These are phyloP conservation scores for Porites divaricata DNA, from an alignment of 92 coral and sea anemone species.

Conservation along the genomic window DNA sequence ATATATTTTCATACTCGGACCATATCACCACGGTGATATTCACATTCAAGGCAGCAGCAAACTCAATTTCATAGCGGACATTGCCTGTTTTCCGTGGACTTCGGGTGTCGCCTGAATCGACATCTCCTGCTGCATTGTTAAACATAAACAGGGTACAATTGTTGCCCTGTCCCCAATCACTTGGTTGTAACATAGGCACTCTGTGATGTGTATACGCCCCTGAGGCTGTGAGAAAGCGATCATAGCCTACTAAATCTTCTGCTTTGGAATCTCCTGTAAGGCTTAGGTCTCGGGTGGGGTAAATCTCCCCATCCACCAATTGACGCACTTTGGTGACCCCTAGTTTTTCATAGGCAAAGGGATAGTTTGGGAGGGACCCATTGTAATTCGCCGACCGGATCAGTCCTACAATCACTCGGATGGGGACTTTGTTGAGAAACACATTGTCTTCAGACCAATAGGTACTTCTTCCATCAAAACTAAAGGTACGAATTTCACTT, in stretches of 20 bases:
- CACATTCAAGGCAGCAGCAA: not conserved
- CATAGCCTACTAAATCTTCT: constrained; percentile 45
- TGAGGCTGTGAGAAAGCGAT: constrained; percentile 6
- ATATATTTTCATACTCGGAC: constrained; percentile 3
- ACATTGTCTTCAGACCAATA: too few species aligned
- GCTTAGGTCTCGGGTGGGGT: constrained; percentile 33
- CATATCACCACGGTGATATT: constrained; percentile 8
- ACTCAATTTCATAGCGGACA: too few species aligned
- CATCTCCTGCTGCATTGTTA: constrained; percentile 40
- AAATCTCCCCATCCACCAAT: constrained; percentile 41
- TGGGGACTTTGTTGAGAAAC: too few species aligned
- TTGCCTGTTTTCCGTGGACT: too few species aligned
- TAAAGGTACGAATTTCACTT: too few species aligned
- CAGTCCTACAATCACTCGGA: too few species aligned
- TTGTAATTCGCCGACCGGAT: too few species aligned
- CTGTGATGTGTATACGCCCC: not conserved
- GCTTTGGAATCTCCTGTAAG: not conserved
- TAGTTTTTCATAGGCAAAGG: constrained; percentile 18
- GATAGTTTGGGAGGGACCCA: not conserved
- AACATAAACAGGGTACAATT: constrained; percentile 33
- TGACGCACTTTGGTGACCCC: constrained; percentile 19
- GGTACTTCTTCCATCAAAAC: too few species aligned
- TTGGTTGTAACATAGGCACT: not conserved
- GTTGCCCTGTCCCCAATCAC: constrained; percentile 31
- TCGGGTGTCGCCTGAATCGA: too few species aligned